Evolutionary conservation across 2,888 invertebrate genomes (phyloP).

Genomic region (Taphrorychus bicolor): DNA sequence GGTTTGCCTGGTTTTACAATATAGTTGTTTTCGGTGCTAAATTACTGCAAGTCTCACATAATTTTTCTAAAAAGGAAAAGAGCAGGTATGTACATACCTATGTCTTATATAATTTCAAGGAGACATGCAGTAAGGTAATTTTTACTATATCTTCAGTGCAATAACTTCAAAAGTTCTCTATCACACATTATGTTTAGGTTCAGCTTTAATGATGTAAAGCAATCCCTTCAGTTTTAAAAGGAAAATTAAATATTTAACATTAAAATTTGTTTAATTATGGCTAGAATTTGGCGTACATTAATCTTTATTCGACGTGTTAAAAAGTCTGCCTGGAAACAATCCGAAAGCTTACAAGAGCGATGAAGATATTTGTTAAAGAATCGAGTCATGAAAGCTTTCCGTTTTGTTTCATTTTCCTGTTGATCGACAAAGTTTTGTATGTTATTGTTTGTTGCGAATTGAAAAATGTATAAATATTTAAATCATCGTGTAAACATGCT

Average conservation of each 20-base stretch:
- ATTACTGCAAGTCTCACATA: slow-evolving; percentile 16
- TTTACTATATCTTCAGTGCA: slow-evolving; percentile 20
- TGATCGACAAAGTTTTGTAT: neutral
- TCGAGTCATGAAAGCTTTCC: neutral
- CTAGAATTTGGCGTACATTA: neutral
- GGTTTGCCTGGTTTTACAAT: slow-evolving; percentile 26
- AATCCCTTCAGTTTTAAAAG: slow-evolving; percentile 16
- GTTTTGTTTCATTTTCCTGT: neutral
- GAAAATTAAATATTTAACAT: neutral
- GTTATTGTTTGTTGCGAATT: slow-evolving; percentile 32
- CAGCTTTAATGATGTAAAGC: slow-evolving; percentile 23
- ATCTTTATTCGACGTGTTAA: neutral
- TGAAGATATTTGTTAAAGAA: too few relatives aligned
- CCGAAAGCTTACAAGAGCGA: too few relatives aligned
- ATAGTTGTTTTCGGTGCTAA: slow-evolving; percentile 30
- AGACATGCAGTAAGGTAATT: slow-evolving; percentile 13
- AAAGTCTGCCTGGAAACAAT: too few relatives aligned
- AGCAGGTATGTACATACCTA: too few relatives aligned
- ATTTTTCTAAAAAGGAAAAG: too few relatives aligned
- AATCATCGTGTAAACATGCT: slow-evolving; percentile 54
- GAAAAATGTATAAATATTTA: slow-evolving; percentile 41
- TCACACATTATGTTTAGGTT: slow-evolving; percentile 22
- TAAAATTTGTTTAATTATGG: neutral
- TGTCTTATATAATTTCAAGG: too few relatives aligned
- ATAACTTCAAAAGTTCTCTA: slow-evolving; percentile 23